Evolutionary conservation across 2,113 vertebrate species (phyloP).

Genomic region (human (Homo sapiens)): DNA sequence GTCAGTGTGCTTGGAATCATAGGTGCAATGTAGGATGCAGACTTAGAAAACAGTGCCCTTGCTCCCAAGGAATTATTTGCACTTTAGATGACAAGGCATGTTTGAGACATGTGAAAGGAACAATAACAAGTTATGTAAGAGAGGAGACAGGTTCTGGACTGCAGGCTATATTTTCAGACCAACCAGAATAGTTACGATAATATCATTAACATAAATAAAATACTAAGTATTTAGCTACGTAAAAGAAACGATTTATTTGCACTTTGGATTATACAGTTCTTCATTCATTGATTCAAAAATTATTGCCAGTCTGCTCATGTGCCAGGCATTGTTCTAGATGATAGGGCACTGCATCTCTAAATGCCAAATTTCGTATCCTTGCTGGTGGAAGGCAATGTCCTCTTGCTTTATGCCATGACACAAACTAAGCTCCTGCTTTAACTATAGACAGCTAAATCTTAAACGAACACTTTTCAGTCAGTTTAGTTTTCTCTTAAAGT

Average conservation of each 20-base stretch:
- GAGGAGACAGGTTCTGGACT: background rate
- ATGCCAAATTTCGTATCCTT: background rate
- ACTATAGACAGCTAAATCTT: background rate
- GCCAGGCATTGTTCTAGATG: background rate
- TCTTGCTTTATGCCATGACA: background rate
- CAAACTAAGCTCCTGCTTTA: background rate
- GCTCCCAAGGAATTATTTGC: background rate
- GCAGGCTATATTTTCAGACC: background rate
- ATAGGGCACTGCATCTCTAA: background rate
- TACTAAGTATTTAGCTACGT: background rate
- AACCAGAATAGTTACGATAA: background rate
- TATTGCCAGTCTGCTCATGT: fast-evolving
- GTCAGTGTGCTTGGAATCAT: background rate
- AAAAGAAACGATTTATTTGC: background rate
- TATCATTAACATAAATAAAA: background rate
- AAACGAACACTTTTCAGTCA: background rate
- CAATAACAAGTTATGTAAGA: background rate
- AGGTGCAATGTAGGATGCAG: fast-evolving
- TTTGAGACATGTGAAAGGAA: background rate
- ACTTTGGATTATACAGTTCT: background rate
- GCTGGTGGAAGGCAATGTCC: background rate
- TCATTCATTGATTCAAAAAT: background rate
- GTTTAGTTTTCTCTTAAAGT: conserved; percentile 35
- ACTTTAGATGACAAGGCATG: background rate
- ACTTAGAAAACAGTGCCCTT: background rate